Conservation (phyloP, 2,113 vertebrate genomes). For the Odobenus rosmarus region DNA sequence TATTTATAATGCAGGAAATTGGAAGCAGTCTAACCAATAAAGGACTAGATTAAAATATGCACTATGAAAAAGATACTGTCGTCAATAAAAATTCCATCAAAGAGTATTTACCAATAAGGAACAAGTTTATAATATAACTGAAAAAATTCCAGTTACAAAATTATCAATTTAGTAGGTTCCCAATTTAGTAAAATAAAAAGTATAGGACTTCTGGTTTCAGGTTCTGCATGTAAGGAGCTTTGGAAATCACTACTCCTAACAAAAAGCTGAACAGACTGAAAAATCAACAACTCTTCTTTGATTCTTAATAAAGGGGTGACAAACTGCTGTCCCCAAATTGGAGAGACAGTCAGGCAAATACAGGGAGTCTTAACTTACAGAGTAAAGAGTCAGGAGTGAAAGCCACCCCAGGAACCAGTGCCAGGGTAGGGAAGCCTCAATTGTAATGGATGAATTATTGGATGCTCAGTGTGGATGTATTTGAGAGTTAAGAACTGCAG, state of each 20-base stretch:
- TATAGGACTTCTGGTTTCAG: not conserved
- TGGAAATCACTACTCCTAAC: not conserved
- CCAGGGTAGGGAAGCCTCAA: not conserved
- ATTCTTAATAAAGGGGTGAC: not conserved
- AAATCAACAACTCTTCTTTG: not conserved
- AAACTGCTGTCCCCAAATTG: not conserved
- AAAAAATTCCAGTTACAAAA: not conserved
- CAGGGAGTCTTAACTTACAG: not conserved
- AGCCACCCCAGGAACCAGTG: not conserved
- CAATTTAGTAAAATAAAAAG: not conserved
- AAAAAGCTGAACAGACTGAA: not conserved
- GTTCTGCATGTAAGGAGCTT: not conserved
- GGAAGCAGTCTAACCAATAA: slow-evolving; percentile 1
- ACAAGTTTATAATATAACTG: not conserved
- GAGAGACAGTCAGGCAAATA: not conserved
- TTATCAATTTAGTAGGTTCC: not conserved
- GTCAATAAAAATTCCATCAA: slow-evolving; percentile 36
- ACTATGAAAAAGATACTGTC: not conserved
- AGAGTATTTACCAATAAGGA: slow-evolving; percentile 41
- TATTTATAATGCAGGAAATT: slow-evolving; percentile 8
- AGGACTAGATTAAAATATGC: not conserved
- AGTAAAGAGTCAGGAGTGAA: not conserved
- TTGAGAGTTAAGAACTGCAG: not conserved
- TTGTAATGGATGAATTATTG: not conserved
- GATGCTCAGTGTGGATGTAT: not conserved